phyloP scores from a whole-genome alignment of 2,888 invertebrate species.

The Eupithecia abbreviata region DNA sequence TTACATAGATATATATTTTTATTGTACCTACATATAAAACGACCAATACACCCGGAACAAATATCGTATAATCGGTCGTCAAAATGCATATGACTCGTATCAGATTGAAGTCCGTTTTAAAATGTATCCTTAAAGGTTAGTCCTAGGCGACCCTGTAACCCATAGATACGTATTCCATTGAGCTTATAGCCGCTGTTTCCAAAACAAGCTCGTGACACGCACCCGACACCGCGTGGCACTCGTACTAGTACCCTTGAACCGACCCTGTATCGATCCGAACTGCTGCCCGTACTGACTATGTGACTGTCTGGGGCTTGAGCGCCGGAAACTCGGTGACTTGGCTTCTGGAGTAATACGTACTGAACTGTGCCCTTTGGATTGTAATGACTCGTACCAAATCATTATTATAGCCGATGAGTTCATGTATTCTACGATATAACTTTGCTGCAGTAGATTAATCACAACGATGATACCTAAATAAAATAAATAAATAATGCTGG shows the following conservation, averaged over 20 bases:
- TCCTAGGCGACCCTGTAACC: neutral
- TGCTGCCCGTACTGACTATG: conserved; percentile 28
- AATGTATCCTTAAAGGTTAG: neutral
- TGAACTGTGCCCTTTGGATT: neutral
- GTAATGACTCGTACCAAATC: neutral
- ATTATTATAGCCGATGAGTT: no score
- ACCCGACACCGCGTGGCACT: conserved; percentile 12
- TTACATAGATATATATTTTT: no score
- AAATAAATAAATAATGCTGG: no score
- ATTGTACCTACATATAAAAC: no score
- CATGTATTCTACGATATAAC: neutral
- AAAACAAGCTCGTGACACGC: conserved; percentile 6
- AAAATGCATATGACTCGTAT: no score
- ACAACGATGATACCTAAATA: neutral
- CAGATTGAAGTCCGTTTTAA: neutral
- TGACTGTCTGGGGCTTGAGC: neutral
- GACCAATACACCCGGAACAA: no score
- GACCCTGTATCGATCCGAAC: conserved; percentile 55
- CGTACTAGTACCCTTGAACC: conserved; percentile 58
- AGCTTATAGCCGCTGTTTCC: conserved; percentile 1
- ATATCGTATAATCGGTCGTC: no score
- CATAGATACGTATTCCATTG: conserved; percentile 3
- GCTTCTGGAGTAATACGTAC: neutral
- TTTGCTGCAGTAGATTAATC: neutral
- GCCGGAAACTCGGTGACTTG: neutral